Percentiles rank a stretch among this genome's conserved stretches.
These are phyloP conservation scores for Epinephelus fuscoguttatus DNA, from an alignment of 2,113 vertebrate genomes.

Conservation along the genomic window DNA sequence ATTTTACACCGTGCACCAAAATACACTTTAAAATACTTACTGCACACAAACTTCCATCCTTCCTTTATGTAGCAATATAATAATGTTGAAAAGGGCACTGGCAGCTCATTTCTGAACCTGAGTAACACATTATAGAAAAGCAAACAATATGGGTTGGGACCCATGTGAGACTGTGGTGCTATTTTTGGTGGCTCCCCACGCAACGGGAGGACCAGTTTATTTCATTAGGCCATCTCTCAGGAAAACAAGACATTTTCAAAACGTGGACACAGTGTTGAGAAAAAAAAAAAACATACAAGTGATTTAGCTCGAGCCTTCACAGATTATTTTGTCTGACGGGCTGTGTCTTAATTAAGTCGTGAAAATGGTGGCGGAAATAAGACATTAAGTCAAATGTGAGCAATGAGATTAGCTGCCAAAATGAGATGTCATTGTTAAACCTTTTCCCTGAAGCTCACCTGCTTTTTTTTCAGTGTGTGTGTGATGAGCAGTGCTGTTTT, in stretches of 20 bases:
- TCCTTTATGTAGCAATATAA: not conserved
- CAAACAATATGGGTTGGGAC: not conserved
- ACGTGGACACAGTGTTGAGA: not conserved
- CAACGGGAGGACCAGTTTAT: not conserved
- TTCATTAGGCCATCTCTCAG: not conserved
- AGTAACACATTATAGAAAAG: not conserved
- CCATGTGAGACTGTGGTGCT: not conserved
- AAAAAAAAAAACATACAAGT: not conserved
- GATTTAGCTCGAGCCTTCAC: not conserved
- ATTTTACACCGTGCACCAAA: slow-evolving; percentile 9
- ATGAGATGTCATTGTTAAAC: not conserved
- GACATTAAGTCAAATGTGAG: slow-evolving; percentile 27
- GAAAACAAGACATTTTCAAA: not conserved
- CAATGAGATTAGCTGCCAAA: slow-evolving; percentile 23
- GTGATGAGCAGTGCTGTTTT: not conserved
- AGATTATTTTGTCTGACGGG: not conserved
- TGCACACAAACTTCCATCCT: not conserved
- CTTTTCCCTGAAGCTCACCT: no score
- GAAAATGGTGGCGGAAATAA: slow-evolving; percentile 12
- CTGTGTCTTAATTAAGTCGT: slow-evolving; percentile 9
- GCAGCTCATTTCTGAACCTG: not conserved
- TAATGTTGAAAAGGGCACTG: not conserved
- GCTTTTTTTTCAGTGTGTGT: not conserved
- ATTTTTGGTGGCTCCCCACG: not conserved
- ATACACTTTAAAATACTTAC: slow-evolving; percentile 17